These are phyloP conservation scores for Hypolimnas misippus DNA, from an alignment of 2,888 invertebrate genomes.

Conservation along the genomic window DNA sequence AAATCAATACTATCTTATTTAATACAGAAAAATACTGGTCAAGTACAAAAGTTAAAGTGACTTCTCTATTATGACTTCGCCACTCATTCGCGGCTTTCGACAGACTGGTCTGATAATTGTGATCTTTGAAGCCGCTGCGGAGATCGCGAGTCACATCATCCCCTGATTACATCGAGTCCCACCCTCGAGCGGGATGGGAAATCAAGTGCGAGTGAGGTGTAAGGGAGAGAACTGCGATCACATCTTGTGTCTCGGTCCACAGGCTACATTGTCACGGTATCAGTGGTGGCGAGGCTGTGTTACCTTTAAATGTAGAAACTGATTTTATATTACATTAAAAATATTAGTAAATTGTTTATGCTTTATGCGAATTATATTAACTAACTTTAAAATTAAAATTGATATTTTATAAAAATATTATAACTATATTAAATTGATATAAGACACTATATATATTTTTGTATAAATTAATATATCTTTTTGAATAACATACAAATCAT, in stretches of 20 bases:
- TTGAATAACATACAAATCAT: too few species aligned
- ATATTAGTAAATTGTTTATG: constrained; percentile 22
- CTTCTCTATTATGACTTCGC: constrained; percentile 73
- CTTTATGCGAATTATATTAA: neutral
- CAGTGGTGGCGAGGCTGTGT: constrained; percentile 70
- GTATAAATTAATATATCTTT: too few species aligned
- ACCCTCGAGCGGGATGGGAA: constrained; percentile 70
- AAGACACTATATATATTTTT: too few species aligned
- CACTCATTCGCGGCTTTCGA: constrained; percentile 78
- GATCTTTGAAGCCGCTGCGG: constrained; percentile 82
- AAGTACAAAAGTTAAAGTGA: constrained; percentile 49
- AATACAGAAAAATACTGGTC: constrained; percentile 45
- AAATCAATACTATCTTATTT: constrained; percentile 19
- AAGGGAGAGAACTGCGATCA: constrained; percentile 78
- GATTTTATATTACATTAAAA: constrained; percentile 32
- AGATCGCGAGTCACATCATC: constrained; percentile 84
- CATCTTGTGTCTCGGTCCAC: constrained; percentile 86
- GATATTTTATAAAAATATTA: too few species aligned
- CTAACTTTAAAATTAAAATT: neutral
- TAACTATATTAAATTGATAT: too few species aligned
- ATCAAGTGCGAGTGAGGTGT: constrained; percentile 41
- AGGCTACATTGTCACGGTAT: constrained; percentile 82
- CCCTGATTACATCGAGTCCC: constrained; percentile 83
- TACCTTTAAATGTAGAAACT: constrained; percentile 57
- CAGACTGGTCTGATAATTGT: constrained; percentile 83